Evolutionary conservation across 2,888 invertebrate genomes (phyloP), one percentile per base, ranked within the genome.

Genomic region (Imbricaverruca yamaguchii): DNA sequence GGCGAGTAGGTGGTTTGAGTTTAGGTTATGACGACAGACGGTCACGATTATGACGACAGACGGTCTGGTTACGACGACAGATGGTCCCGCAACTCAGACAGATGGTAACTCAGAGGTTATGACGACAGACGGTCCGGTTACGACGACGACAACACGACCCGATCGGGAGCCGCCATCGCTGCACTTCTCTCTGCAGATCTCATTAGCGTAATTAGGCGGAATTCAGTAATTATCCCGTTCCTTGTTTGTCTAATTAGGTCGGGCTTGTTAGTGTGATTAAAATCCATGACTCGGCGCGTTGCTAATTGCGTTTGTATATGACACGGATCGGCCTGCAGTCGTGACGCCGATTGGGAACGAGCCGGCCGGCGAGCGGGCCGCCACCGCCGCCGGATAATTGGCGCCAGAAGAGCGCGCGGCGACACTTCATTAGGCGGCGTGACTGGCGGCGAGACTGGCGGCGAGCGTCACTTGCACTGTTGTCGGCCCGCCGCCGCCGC

Each of bases 221-320:
- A 79, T 79, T 79, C 74, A 55, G 74, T 74, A 55, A 74, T 79
- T 79, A 59, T 79, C 57, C 56, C 79, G 79, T 79, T 59, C 23
- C 56, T 59, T 79, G 79, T 79, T 79, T 79, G 79, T 79, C 79
- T 79, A 79, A 79, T 79, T 79, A 79, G 79, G n/a, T 11, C 15
- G 57, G 56, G 79, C 79, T 79, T 79, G 79, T 79, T 79, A 79
- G 79, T 79, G 79, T 59, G 79, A 79, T 79, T 79, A 79, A 55
- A 79, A 59, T 57, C 79, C 79, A 79, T 79, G 56, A 59, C 57
- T 57, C 57, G 59, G 15, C 59, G 21, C 57, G 57, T 25, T 23
- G 59, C 79, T 79, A 79, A 79, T 79, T 79, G 15, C 79, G 79
- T 53, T 74, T 74, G 55, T 74, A 74, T 74, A 74, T 18, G 74